Evolutionary conservation across 2,797 vertebrate genomes (phyloP).

Genomic region (Myiothlypis coronata): DNA sequence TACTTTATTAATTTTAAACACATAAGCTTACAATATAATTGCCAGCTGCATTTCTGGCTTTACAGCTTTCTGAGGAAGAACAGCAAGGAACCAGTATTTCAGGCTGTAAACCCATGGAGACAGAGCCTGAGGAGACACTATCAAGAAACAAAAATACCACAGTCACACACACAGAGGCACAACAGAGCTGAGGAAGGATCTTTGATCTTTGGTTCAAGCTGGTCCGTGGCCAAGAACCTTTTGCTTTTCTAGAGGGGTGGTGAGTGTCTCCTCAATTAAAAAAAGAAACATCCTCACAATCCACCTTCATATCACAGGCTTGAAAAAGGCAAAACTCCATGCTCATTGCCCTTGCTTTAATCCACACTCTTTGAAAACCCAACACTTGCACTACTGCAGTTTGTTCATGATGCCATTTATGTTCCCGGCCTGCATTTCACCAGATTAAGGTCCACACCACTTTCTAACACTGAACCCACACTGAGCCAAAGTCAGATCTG

Average conservation of each 20-base stretch:
- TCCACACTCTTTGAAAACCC: neutral
- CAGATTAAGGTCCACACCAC: neutral
- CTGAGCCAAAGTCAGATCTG: neutral
- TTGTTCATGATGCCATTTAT: neutral
- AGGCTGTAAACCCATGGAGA: neutral
- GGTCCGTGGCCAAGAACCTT: neutral
- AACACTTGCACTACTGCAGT: neutral
- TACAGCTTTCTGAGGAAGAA: slow-evolving; percentile 25
- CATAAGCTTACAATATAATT: slow-evolving; percentile 7
- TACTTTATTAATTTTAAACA: slow-evolving; percentile 17
- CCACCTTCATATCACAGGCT: neutral
- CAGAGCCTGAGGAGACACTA: slow-evolving; percentile 14
- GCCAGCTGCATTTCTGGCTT: slow-evolving; percentile 12
- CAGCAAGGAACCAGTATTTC: slow-evolving; percentile 44
- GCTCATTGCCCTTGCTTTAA: neutral
- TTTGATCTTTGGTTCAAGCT: slow-evolving; percentile 1
- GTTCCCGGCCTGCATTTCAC: neutral
- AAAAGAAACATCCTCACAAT: neutral
- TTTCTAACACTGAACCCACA: neutral
- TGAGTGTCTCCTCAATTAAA: neutral
- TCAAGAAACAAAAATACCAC: neutral
- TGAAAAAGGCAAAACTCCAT: neutral
- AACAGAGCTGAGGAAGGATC: neutral
- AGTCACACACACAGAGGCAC: neutral
- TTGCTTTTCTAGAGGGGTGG: neutral